Conservation (phyloP, 2,888 invertebrate genomes). For the Philhelius pedissequus region DNA sequence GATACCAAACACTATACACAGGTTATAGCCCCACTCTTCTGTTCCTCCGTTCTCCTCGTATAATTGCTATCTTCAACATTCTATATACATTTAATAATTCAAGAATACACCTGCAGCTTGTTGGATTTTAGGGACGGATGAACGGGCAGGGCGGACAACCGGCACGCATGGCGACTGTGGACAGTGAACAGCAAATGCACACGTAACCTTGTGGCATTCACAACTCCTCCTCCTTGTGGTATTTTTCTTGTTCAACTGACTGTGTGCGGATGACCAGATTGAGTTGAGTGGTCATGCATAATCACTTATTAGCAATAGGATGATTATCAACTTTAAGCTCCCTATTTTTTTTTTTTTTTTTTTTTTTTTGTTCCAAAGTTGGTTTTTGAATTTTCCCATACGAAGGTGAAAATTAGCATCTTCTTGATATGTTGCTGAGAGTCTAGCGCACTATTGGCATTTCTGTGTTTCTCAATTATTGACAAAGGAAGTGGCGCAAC, state of each 20-base stretch:
- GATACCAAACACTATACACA: not conserved
- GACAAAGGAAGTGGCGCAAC: constrained; percentile 46
- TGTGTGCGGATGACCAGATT: constrained; percentile 29
- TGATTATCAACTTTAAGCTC: constrained; percentile 17
- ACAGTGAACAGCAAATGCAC: too few species aligned
- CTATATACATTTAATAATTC: not conserved
- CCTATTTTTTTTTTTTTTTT: not conserved
- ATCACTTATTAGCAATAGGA: constrained; percentile 57
- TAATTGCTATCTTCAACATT: constrained; percentile 46
- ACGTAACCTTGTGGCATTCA: constrained; percentile 59
- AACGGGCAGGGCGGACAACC: not conserved
- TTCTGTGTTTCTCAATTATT: constrained; percentile 11
- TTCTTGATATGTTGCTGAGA: not conserved
- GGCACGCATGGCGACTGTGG: constrained; percentile 1
- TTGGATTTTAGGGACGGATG: not conserved
- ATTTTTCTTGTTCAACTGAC: constrained; percentile 17
- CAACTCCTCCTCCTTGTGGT: constrained; percentile 51
- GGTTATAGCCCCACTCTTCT: constrained; percentile 7
- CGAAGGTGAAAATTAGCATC: constrained; percentile 61
- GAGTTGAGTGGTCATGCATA: constrained; percentile 64
- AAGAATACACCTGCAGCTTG: constrained; percentile 47
- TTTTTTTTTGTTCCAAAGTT: not conserved
- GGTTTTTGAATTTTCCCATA: constrained; percentile 39
- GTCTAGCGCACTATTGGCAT: not conserved
- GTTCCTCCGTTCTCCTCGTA: not conserved